phyloP scores from a whole-genome alignment of 2,797 vertebrate genomes.

The Semotilus atromaculatus region DNA sequence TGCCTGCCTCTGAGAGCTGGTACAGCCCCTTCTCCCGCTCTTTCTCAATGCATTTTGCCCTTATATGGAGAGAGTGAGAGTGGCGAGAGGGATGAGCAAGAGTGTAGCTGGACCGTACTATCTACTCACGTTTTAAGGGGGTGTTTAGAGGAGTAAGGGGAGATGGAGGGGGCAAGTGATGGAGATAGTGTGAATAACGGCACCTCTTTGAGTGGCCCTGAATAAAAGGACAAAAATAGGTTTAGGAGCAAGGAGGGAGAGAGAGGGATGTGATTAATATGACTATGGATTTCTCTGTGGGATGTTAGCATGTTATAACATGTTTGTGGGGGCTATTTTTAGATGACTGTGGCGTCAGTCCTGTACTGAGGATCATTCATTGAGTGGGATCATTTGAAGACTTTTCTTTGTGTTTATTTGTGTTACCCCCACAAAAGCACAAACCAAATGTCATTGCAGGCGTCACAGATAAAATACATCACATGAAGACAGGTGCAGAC shows the following conservation, averaged over 20 bases:
- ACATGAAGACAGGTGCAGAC: slow-evolving; percentile 14
- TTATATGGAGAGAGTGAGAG: slow-evolving; percentile 83
- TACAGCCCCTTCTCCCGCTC: slow-evolving; percentile 72
- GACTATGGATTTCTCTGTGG: slow-evolving; percentile 44
- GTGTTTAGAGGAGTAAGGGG: slow-evolving; percentile 67
- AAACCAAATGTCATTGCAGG: slow-evolving; percentile 25
- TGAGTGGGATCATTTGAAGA: slow-evolving; percentile 33
- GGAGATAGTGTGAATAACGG: slow-evolving; percentile 59
- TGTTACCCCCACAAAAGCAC: neutral
- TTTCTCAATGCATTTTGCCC: slow-evolving; percentile 84
- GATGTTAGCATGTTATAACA: slow-evolving; percentile 52
- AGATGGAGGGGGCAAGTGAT: slow-evolving; percentile 35
- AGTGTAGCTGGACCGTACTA: slow-evolving; percentile 79
- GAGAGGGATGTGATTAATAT: slow-evolving; percentile 51
- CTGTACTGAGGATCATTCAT: slow-evolving; percentile 31
- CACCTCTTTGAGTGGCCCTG: slow-evolving; percentile 70
- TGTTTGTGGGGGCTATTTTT: slow-evolving; percentile 55
- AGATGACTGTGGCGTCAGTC: slow-evolving; percentile 42
- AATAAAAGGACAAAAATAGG: slow-evolving; percentile 75
- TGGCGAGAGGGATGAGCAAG: slow-evolving; percentile 46
- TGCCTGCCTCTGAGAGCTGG: slow-evolving; percentile 75
- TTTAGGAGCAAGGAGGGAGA: slow-evolving; percentile 39
- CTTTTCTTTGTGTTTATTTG: slow-evolving; percentile 30
- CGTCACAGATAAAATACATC: slow-evolving; percentile 19
- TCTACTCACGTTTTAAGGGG: slow-evolving; percentile 69